Conservation (phyloP, 2,113 vertebrate species). For the Bagarius yarrelli region DNA sequence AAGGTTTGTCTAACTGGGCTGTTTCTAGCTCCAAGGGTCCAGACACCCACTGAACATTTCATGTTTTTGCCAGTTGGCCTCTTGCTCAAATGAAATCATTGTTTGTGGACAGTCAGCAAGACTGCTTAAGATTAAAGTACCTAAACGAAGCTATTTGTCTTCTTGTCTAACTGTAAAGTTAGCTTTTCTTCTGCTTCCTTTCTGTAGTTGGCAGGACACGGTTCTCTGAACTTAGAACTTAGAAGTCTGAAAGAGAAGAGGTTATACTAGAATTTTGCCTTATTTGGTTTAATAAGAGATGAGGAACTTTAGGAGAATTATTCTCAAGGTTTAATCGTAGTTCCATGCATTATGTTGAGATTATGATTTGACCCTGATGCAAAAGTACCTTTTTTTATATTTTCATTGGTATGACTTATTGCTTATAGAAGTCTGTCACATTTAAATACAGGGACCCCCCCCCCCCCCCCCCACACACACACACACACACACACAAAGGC, state of each 20-base stretch:
- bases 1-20: conserved; percentile 37
- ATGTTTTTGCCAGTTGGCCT: conserved; percentile 46
- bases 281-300: no score
- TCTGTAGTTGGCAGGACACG: background rate
- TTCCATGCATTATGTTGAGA: background rate
- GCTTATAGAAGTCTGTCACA: background rate
- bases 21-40: conserved; percentile 15
- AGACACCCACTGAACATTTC: conserved; percentile 31
- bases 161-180: no score
- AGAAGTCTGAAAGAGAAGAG: background rate
- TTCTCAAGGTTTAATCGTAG: background rate
- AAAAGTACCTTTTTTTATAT: background rate
- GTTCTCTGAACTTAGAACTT: conserved; percentile 3
- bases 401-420: background rate
- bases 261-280: background rate
- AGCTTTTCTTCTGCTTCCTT: background rate
- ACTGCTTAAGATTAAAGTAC: conserved; percentile 44
- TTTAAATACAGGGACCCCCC: background rate
- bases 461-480: no score
- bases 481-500: no score
- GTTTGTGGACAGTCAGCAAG: conserved; percentile 41
- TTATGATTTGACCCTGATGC: background rate
- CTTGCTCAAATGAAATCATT: conserved; percentile 44
- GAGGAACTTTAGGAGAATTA: background rate
- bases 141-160: conserved; percentile 42